Evolutionary conservation across 2,113 vertebrate genomes (phyloP).

Genomic region (Thermophis baileyi): DNA sequence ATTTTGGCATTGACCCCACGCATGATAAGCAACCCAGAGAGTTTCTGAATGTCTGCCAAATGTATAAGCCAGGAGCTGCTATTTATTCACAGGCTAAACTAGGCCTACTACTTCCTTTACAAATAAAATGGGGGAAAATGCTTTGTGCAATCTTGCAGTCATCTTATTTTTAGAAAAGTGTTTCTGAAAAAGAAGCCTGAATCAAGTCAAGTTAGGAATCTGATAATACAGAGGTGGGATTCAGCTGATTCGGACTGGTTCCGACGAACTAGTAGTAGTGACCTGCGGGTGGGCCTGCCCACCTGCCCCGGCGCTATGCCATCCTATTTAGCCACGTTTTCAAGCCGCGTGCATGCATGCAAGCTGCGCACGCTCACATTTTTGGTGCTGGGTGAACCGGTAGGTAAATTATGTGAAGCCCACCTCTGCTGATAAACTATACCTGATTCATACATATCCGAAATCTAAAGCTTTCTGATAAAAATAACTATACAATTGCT

Average conservation of each 20-base stretch:
- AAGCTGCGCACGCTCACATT: no score
- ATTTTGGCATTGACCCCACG: constrained; percentile 10
- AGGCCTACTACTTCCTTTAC: constrained; percentile 48
- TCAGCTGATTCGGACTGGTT: no score
- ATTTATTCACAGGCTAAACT: constrained; percentile 49
- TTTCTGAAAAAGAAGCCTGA: background rate
- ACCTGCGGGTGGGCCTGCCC: no score
- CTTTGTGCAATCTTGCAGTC: constrained; percentile 37
- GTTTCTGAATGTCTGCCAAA: constrained; percentile 54
- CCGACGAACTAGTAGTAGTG: no score
- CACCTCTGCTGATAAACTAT: background rate
- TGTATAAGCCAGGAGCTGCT: constrained; percentile 54
- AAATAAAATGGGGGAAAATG: constrained; percentile 33
- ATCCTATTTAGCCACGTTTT: no score
- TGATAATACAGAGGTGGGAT: no score
- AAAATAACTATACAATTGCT: background rate
- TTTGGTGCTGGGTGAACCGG: no score
- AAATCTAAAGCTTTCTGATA: background rate
- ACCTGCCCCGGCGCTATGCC: no score
- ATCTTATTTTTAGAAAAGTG: constrained; percentile 5
- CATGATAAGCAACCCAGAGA: constrained; percentile 48
- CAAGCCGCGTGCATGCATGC: no score
- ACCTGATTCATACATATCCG: background rate
- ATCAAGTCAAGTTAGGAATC: background rate
- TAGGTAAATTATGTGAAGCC: no score